Base-by-base conservation (phyloP, 1,140 invertebrate genomes). In the Armadillidium nasatum region DNA sequence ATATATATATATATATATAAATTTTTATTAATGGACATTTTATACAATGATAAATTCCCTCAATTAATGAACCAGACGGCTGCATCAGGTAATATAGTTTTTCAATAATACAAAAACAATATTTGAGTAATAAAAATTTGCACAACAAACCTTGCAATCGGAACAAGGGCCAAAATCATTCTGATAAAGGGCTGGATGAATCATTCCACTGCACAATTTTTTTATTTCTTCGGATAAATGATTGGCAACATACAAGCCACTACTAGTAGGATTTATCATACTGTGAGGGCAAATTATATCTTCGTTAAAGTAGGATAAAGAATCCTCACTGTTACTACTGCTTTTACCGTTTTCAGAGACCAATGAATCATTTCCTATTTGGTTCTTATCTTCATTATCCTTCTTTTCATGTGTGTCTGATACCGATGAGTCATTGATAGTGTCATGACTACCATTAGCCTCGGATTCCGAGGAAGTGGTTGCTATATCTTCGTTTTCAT, bases 221-320 rank as follows among this genome's bases (percentile, higher is more conserved):
- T 71, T 74, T 22, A 80, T 80, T 69, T 69, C 60, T 15, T 66
- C 50, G 43, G 73, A 72, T 60, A 73, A 33, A 0, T 69, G 33
- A 13, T 66, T 19, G 6, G 79, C 43, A 10, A 80, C 67, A 10
- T 69, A 78, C 73, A 73, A 76, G 22, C 66, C 72, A 22, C 33
- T 13, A n/a, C 69, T 72, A 15, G 72, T 75, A 6, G 79, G 75
- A 66, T 77, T 66, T 10, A 76, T 71, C n/a, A 78, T 71, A 33
- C 78, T 76, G 66, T 80, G 79, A 23, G 70, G 10, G 54, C 79
- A 80, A 11, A 80, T 76, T 21, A 80, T 66, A 45, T 80, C 79
- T 68, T 80, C 79, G 50, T 80, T 80, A 44, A 80, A 80, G 43
- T 76, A 60, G 19, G 50, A 1, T 13, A 60, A 60, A 60, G 0